phyloP scores from a whole-genome alignment of 1,140 invertebrate species.

The Pararge aegeria region DNA sequence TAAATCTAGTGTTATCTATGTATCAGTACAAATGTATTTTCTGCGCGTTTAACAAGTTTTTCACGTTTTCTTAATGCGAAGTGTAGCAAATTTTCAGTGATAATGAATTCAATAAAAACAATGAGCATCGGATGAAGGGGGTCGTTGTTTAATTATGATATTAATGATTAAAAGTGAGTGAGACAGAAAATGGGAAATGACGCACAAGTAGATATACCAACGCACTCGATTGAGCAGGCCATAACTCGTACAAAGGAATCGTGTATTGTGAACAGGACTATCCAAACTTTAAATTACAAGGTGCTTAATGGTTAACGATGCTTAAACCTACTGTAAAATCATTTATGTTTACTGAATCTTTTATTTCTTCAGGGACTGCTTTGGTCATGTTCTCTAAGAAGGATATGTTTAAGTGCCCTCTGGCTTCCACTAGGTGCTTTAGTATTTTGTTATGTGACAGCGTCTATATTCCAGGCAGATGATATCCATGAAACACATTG shows the following conservation, averaged over 20 bases:
- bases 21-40: conserved; percentile 5
- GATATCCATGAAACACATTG: conserved; percentile 96
- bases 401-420: conserved; percentile 89
- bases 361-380: conserved; percentile 63
- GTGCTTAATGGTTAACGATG: conserved; percentile 31
- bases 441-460: conserved; percentile 91
- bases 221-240: conserved; percentile 50
- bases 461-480: conserved; percentile 93
- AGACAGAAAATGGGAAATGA: conserved; percentile 73
- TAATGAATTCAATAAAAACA: conserved; percentile 22
- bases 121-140: conserved; percentile 16
- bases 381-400: conserved; percentile 80
- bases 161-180: conserved; percentile 37
- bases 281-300: conserved; percentile 63
- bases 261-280: conserved; percentile 49
- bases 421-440: conserved; percentile 89
- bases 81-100: conserved; percentile 10
- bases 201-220: conserved; percentile 66
- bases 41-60: not conserved
- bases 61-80: not conserved
- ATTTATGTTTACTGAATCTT: conserved; percentile 15
- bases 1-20: conserved; percentile 11
- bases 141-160: conserved; percentile 38
- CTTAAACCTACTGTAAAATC: not conserved
- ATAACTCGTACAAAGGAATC: conserved; percentile 50